phyloP scores from a whole-genome alignment of 1,140 invertebrate species.

The Tetragonula clypearis region DNA sequence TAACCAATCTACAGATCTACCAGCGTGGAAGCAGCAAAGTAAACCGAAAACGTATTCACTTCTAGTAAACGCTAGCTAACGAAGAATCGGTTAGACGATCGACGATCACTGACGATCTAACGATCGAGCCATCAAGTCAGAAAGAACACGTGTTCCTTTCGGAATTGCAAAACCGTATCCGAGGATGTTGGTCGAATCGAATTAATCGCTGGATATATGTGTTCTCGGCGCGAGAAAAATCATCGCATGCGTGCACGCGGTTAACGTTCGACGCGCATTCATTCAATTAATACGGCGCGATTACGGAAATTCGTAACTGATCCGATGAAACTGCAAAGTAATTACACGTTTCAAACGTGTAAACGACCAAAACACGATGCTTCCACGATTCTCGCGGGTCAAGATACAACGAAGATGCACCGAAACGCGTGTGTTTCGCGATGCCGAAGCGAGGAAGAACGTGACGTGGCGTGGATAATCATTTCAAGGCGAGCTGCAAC shows the following conservation, averaged over 20 bases:
- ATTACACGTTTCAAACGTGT: constrained; percentile 30
- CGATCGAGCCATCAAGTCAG: not conserved
- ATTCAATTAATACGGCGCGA: not conserved
- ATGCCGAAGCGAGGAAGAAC: constrained; percentile 30
- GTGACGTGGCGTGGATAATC: constrained; percentile 5
- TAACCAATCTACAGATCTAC: not conserved
- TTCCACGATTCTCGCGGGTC: constrained; percentile 7
- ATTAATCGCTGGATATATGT: no score
- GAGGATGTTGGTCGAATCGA: not conserved
- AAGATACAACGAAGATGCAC: constrained; percentile 7
- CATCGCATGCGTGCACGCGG: not conserved
- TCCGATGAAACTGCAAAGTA: not conserved
- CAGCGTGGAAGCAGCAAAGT: not conserved
- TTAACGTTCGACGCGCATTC: not conserved
- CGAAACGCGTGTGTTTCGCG: constrained; percentile 4
- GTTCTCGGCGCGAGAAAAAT: not conserved
- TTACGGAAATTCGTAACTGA: not conserved
- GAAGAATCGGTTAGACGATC: not conserved
- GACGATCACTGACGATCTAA: not conserved
- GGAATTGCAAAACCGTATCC: not conserved
- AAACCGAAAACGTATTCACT: not conserved
- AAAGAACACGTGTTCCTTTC: not conserved
- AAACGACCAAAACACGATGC: constrained; percentile 16
- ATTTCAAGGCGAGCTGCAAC: constrained; percentile 27
- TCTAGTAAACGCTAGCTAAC: not conserved